Base-by-base conservation (phyloP, 2,113 vertebrate genomes). In the Cranoglanis bouderius region DNA sequence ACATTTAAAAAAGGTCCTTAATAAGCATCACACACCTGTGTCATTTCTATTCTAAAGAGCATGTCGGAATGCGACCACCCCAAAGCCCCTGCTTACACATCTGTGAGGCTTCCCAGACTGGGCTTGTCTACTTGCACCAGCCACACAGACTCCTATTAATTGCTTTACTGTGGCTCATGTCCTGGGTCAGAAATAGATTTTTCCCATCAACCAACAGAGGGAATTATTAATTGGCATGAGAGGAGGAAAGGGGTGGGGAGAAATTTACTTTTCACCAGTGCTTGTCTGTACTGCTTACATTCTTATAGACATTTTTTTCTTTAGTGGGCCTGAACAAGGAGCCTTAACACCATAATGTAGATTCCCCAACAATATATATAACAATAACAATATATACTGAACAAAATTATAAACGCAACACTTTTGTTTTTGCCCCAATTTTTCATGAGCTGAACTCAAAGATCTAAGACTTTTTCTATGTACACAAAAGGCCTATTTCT, bases 161-260 rank as follows among this genome's bases (percentile, higher is more conserved):
- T 91, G 82, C 85, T 91, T 85, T 87, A 87, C 53, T 59, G 19
- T 82, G n/a, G 80, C 80, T 82, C 80, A 35, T 57, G 46, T 91
- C 74, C 77, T 19, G 46, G 82, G 90, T 89, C 88, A 91, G 88
- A 85, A 85, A 85, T 87, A 72, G 63, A 87, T 83, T 61, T 63
- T 85, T 40, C 40, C 63, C 4, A 29, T 53, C 24, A 89, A 77
- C 82, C 74, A 63, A 82, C 14, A 85, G 46, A 51, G 4, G 38
- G 63, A 87, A 89, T 90, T 89, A 85, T 87, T 85, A 87, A 89
- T 26, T 3, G 1, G n/a, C 29, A 83, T 26, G 8, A 77, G 67
- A 13, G 57, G 32, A 24, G 38, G 74, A 8, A 78, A 78, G 24
- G 13, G 26, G 46, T n/a, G 40, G 14, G n/a, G 46, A 12, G 51